Evolutionary conservation across 1,140 invertebrate species (phyloP).

Genomic region (Tenebrio molitor): DNA sequence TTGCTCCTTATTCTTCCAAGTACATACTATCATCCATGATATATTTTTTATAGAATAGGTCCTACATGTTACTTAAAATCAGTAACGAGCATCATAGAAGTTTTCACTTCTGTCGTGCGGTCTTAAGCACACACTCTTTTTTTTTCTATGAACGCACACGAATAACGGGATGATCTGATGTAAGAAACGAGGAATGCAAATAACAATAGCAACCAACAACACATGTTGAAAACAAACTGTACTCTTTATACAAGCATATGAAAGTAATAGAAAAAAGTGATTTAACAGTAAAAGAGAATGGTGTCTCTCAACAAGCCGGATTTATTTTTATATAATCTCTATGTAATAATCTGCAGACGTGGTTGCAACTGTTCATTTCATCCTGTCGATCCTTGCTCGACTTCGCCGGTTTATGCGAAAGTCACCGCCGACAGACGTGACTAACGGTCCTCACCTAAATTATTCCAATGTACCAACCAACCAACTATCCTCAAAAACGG

Average conservation of each 20-base stretch:
- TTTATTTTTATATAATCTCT: slow-evolving; percentile 46
- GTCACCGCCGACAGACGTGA: slow-evolving; percentile 33
- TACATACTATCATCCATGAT: too few species aligned
- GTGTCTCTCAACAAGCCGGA: slow-evolving; percentile 33
- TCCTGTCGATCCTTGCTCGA: slow-evolving; percentile 36
- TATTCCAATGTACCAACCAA: slow-evolving; percentile 1
- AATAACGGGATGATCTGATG: slow-evolving; percentile 50
- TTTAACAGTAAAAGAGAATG: slow-evolving; percentile 52
- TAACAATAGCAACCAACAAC: slow-evolving; percentile 49
- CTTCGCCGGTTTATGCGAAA: slow-evolving; percentile 35
- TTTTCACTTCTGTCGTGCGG: too few species aligned
- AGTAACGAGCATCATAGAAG: too few species aligned
- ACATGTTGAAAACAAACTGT: slow-evolving; percentile 49
- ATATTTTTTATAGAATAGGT: too few species aligned
- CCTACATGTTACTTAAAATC: too few species aligned
- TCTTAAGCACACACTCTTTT: too few species aligned
- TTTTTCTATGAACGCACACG: slow-evolving; percentile 39
- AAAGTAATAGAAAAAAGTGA: slow-evolving; percentile 51
- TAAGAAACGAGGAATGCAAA: slow-evolving; percentile 48
- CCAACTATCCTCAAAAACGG: not conserved
- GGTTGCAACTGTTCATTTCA: slow-evolving; percentile 41
- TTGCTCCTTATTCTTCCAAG: too few species aligned
- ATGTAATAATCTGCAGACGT: slow-evolving; percentile 30
- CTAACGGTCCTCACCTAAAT: slow-evolving; percentile 32
- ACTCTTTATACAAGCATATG: slow-evolving; percentile 47